A percentile compares a stretch with the other conserved stretches of the same genome.
These are phyloP conservation scores for Criorhina ranunculi DNA, from an alignment of 2,888 invertebrate genomes.

Conservation along the genomic window DNA sequence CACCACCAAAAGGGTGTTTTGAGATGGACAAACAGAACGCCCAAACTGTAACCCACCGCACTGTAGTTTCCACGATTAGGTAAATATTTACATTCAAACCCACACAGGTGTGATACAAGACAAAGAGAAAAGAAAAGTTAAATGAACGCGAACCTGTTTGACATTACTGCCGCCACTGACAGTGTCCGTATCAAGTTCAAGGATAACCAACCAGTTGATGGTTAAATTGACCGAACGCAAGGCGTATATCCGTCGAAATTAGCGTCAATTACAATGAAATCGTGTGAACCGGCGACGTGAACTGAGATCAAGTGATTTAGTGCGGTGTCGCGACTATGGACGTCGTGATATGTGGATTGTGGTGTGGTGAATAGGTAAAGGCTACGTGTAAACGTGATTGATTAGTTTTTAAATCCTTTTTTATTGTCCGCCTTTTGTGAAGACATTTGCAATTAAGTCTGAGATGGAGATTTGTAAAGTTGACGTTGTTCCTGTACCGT, in stretches of 20 bases:
- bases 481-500: too few species aligned
- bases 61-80: slow-evolving; percentile 36
- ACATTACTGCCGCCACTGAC: neutral
- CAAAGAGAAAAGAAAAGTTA: slow-evolving; percentile 27
- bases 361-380: neutral
- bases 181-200: slow-evolving; percentile 58
- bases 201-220: slow-evolving; percentile 53
- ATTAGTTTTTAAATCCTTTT: slow-evolving; percentile 35
- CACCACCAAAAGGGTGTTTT: neutral
- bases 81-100: slow-evolving; percentile 39
- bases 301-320: slow-evolving; percentile 31
- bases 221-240: slow-evolving; percentile 40
- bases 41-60: slow-evolving; percentile 11
- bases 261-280: slow-evolving; percentile 59
- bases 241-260: slow-evolving; percentile 44
- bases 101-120: slow-evolving; percentile 15
- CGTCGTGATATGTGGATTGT: slow-evolving; percentile 22
- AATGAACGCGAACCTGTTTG: slow-evolving; percentile 45
- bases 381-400: slow-evolving; percentile 52
- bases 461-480: slow-evolving; percentile 9
- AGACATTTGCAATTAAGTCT: neutral
- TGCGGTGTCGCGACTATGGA: slow-evolving; percentile 34
- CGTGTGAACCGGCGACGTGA: slow-evolving; percentile 33
- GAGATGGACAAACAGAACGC: slow-evolving; percentile 6
- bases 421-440: neutral